phyloP scores from a whole-genome alignment of 2,113 vertebrate species.

The Sialia sialis region DNA sequence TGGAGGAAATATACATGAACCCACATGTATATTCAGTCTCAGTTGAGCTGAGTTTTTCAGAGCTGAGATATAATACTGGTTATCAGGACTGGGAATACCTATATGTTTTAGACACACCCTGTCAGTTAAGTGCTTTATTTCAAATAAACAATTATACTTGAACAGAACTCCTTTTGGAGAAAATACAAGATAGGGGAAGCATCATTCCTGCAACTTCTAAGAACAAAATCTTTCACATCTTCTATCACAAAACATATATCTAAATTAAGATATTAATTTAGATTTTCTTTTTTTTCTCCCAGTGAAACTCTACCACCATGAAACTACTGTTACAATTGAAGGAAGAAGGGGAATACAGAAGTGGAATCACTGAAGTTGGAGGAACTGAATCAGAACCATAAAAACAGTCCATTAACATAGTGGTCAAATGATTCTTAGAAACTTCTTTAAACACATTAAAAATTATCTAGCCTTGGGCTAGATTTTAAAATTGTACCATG shows the following conservation, averaged over 20 bases:
- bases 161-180: not conserved
- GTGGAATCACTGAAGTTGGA: not conserved
- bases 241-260: not conserved
- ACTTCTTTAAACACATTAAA: not conserved
- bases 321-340: not conserved
- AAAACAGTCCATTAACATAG: not conserved
- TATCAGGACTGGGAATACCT: not conserved
- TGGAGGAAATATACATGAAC: not conserved
- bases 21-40: not conserved
- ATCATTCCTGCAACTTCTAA: not conserved
- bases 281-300: not conserved
- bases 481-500: not conserved
- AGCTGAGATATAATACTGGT: not conserved
- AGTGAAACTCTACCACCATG: not conserved
- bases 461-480: not conserved
- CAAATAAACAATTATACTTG: not conserved
- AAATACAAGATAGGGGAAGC: not conserved
- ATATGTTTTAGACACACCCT: not conserved
- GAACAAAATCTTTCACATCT: not conserved
- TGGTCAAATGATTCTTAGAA: not conserved
- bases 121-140: not conserved
- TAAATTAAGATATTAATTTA: not conserved
- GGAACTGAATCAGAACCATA: not conserved
- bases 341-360: not conserved
- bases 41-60: rapidly evolving